A percentile compares a stretch with the other conserved stretches of the same genome.
Evolutionary conservation across 1,140 invertebrate genomes (phyloP).

Genomic region (Manduca sexta): DNA sequence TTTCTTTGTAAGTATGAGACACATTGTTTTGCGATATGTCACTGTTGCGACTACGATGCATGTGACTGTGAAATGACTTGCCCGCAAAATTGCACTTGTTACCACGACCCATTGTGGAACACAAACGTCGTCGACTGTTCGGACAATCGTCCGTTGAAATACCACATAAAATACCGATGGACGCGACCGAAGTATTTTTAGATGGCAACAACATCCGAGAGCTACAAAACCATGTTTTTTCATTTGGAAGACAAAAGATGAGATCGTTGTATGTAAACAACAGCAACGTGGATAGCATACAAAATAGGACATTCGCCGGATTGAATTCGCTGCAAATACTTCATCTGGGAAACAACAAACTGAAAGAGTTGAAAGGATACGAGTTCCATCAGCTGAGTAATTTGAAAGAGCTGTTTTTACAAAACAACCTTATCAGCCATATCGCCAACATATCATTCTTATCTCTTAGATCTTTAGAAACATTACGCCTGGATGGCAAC

Average conservation of each 20-base stretch:
- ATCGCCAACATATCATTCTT: conserved; percentile 88
- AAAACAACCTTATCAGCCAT: conserved; percentile 86
- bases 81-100: conserved; percentile 92
- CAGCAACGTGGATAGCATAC: conserved; percentile 88
- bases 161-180: conserved; percentile 92
- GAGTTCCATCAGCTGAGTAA: conserved; percentile 91
- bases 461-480: conserved; percentile 84
- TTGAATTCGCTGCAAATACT: conserved; percentile 85
- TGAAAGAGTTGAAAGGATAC: conserved; percentile 87
- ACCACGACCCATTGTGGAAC: conserved; percentile 93
- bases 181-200: conserved; percentile 92
- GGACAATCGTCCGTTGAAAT: conserved; percentile 82
- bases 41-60: conserved; percentile 95
- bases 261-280: conserved; percentile 88
- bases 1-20: conserved; percentile 94
- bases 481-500: conserved; percentile 89
- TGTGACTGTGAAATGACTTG: conserved; percentile 97
- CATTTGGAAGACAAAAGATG: conserved; percentile 94
- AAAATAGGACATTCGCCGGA: conserved; percentile 94
- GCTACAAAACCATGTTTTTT: conserved; percentile 90
- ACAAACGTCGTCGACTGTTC: conserved; percentile 94
- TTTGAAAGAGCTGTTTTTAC: conserved; percentile 88
- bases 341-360: conserved; percentile 89
- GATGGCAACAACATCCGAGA: conserved; percentile 91
- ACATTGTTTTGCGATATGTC: conserved; percentile 94